phyloP scores from a whole-genome alignment of 2,888 invertebrate genomes.

The Hydrotaea diabolus region DNA sequence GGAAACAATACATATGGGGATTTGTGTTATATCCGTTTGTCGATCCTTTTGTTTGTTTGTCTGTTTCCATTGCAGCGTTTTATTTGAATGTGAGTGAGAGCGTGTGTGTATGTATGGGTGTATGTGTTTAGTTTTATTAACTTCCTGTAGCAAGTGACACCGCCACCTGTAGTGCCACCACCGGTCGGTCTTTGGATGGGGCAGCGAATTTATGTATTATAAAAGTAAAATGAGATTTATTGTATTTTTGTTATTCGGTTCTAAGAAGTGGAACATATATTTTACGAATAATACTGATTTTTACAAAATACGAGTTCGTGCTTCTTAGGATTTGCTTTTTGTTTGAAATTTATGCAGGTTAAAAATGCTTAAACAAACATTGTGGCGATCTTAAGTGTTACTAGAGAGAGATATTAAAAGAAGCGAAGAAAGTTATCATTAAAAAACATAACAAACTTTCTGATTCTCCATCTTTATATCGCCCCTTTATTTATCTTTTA shows the following conservation, averaged over 20 bases:
- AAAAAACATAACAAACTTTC: too few species aligned
- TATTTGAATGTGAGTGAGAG: slow-evolving; percentile 6
- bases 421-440: too few species aligned
- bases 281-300: not conserved
- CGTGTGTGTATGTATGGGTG: not conserved
- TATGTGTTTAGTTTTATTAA: slow-evolving; percentile 59
- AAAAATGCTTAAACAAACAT: too few species aligned
- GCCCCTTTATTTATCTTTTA: too few species aligned
- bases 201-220: slow-evolving; percentile 11
- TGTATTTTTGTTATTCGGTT: slow-evolving; percentile 29
- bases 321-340: too few species aligned
- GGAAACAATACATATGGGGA: slow-evolving; percentile 31
- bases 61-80: slow-evolving; percentile 20
- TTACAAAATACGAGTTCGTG: not conserved
- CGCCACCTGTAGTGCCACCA: slow-evolving; percentile 63
- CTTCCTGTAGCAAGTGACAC: slow-evolving; percentile 51
- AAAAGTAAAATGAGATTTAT: slow-evolving; percentile 60
- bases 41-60: slow-evolving; percentile 27
- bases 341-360: too few species aligned
- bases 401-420: too few species aligned
- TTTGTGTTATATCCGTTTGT: slow-evolving; percentile 55
- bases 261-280: not conserved
- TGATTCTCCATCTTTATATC: too few species aligned
- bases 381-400: too few species aligned
- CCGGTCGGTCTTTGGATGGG: not conserved